Evolutionary conservation across 2,113 vertebrate species (phyloP).

Genomic region (Neogale vison): DNA sequence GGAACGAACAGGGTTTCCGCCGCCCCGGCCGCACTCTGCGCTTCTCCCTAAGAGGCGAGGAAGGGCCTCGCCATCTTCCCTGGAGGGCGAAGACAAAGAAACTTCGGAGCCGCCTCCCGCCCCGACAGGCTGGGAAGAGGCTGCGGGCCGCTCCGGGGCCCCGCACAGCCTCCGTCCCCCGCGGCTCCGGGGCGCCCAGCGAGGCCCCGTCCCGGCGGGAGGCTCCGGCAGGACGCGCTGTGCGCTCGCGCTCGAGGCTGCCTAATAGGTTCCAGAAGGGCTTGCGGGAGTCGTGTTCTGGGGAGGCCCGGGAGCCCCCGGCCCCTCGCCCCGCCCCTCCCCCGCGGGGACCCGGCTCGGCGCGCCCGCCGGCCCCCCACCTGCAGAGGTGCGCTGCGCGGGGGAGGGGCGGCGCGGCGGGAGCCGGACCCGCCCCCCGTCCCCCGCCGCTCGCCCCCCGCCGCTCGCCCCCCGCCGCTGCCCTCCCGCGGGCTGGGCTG

Average conservation of each 20-base stretch:
- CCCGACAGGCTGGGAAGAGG: not conserved
- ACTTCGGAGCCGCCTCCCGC: not conserved
- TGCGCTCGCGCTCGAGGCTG: not conserved
- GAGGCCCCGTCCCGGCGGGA: not conserved
- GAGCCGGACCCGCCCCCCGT: not conserved
- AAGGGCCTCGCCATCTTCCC: not conserved
- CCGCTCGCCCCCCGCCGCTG: not conserved
- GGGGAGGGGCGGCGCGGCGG: not conserved
- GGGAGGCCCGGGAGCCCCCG: not conserved
- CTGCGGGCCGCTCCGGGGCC: not conserved
- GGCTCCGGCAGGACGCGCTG: not conserved
- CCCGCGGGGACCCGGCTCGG: rapidly evolving
- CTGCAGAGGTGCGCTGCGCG: not conserved
- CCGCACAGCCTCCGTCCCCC: rapidly evolving
- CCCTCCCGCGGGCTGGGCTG: not conserved
- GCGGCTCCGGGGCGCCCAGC: not conserved
- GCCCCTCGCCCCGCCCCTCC: not conserved
- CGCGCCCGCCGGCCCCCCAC: not conserved
- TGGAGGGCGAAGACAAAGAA: not conserved
- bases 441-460: not conserved
- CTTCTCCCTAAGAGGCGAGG: not conserved
- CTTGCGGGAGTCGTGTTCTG: rapidly evolving
- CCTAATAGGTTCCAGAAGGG: not conserved
- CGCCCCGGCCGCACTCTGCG: not conserved
- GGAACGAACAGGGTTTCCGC: not conserved